Conservation (phyloP, 2,797 vertebrate genomes). For the Pseudochaenichthys georgianus region DNA sequence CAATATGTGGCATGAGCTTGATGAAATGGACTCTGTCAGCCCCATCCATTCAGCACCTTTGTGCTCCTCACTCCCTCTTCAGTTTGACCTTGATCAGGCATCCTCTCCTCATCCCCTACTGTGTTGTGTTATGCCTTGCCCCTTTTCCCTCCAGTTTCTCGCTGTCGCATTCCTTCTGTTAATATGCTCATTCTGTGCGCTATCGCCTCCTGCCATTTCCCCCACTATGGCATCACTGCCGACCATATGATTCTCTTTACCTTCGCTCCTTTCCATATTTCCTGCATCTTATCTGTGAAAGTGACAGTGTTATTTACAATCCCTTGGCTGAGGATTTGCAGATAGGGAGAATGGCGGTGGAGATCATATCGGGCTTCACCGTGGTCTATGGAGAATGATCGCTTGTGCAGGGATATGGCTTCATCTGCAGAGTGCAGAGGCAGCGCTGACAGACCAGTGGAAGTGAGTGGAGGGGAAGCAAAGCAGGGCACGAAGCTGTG, state of each 20-base stretch:
- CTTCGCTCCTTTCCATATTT: constrained; percentile 69
- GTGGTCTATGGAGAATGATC: constrained; percentile 60
- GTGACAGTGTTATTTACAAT: constrained; percentile 80
- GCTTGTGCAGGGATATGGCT: constrained; percentile 56
- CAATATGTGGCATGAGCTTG: constrained; percentile 43
- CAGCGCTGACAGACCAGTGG: constrained; percentile 35
- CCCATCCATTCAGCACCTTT: constrained; percentile 54
- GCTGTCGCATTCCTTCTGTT: constrained; percentile 42
- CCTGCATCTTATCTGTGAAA: constrained; percentile 71
- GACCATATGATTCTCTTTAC: constrained; percentile 65
- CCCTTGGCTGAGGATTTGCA: constrained; percentile 64
- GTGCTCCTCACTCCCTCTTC: constrained; percentile 27
- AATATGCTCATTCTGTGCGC: constrained; percentile 68
- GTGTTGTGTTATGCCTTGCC: constrained; percentile 41
- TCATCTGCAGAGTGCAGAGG: constrained; percentile 60
- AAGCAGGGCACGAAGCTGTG: constrained; percentile 9
- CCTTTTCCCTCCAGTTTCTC: constrained; percentile 29
- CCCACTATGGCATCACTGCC: constrained; percentile 55
- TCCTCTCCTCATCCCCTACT: constrained; percentile 53
- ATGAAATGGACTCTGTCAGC: constrained; percentile 53
- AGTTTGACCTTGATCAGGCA: constrained; percentile 73
- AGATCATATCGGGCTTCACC: constrained; percentile 67
- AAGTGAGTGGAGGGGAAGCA: constrained; percentile 42
- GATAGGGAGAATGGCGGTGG: constrained; percentile 67
- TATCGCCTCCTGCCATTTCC: constrained; percentile 65